A percentile compares a stretch with the other conserved stretches of the same genome.
Evolutionary conservation across 1,140 invertebrate genomes (phyloP).

Genomic region (Formica selysi): DNA sequence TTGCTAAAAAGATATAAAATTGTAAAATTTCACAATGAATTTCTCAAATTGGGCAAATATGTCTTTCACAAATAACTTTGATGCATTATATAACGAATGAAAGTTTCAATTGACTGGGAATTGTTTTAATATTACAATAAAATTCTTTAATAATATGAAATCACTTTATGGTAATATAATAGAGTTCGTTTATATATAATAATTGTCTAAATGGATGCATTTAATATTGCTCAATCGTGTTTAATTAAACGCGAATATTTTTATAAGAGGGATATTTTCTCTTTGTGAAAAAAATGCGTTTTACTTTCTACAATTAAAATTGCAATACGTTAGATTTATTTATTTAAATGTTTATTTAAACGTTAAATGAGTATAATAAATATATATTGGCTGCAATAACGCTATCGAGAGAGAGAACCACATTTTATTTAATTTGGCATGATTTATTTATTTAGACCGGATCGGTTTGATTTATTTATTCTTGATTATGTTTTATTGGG

Average conservation of each 20-base stretch:
- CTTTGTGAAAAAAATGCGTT: background rate
- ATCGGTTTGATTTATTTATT: background rate
- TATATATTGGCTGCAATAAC: background rate
- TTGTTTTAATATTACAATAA: background rate
- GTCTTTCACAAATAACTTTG: background rate
- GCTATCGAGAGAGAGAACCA: background rate
- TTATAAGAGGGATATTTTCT: no score
- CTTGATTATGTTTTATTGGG: slow-evolving; percentile 18
- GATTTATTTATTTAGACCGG: background rate
- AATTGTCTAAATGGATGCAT: slow-evolving; percentile 6
- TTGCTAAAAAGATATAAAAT: background rate
- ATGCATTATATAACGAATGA: background rate
- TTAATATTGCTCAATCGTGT: background rate
- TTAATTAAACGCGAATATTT: background rate
- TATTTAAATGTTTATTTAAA: background rate
- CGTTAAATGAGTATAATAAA: background rate
- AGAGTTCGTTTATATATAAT: background rate
- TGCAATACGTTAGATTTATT: background rate
- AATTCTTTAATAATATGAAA: slow-evolving; percentile 1
- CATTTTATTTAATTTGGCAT: background rate
- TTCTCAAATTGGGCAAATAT: background rate
- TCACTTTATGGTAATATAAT: background rate
- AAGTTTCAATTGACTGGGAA: background rate
- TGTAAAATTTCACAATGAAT: background rate
- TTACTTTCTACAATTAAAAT: background rate